Evolutionary conservation across 2,797 vertebrate species (phyloP), one percentile per base, ranked within the genome.

Genomic region (Caiman crocodilus): DNA sequence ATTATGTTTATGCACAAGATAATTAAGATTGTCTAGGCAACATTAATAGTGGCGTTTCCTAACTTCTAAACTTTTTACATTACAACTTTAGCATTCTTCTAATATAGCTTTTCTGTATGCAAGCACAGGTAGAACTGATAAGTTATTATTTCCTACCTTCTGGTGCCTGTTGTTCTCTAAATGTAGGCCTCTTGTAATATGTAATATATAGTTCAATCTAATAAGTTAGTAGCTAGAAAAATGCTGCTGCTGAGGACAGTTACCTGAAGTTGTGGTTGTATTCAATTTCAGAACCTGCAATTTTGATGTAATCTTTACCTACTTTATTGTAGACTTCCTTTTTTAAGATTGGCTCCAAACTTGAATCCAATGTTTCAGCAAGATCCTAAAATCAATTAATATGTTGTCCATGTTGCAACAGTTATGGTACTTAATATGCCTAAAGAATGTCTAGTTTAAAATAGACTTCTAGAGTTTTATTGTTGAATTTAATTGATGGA

Each of bases 201-300:
- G 42, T 50, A 73, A 73, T 73, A 42, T 73, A 50, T 50, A 50
- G 35, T 73, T 32, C 11, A 61, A 16, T 32, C 23, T 32, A 69
- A 71, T 71, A 86, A 57, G 42, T 42, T 50, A 14, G 16, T 35
- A 18, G 55, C 32, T 59, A 79, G 35, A 74, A 60, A 10, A 61
- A 63, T 84, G 30, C n/a, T 8, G 65, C 4, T n/a, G 35, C 25
- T 25, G 73, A 77, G 9, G 64, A 59, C 32, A 35, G 25, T 90
- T 96, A 98, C 97, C 97, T 97, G 90, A 98, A 98, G 26, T 95
- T 96, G 67, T 87, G 21, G 76, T 97, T 97, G 58, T 97, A 98
- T 82, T 97, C 97, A 42, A 97, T 77, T 85, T 97, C 96, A 26
- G 82, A 74, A 56, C 96, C 96, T 26, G 93, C 94, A 26, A 97